Conservation (phyloP, 2,113 vertebrate genomes). For the Barbus barbus region DNA sequence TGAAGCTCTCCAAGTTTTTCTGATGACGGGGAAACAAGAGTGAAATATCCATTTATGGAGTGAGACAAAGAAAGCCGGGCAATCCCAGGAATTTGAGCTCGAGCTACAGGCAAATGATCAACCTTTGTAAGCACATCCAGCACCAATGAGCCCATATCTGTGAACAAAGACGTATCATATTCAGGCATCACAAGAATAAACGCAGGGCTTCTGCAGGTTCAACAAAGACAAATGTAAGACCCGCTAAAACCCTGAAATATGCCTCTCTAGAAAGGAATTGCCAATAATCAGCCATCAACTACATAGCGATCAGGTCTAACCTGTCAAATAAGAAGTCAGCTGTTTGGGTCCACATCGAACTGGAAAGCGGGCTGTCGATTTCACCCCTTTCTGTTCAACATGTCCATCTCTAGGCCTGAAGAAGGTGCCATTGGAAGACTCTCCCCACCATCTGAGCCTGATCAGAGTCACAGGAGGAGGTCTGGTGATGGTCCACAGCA, state of each 20-base stretch:
- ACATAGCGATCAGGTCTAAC: slow-evolving; percentile 68
- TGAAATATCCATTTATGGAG: slow-evolving; percentile 84
- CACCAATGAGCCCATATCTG: slow-evolving; percentile 92
- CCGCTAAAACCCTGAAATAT: neutral
- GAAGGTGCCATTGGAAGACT: slow-evolving; percentile 83
- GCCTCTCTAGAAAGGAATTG: too few species aligned
- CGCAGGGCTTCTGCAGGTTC: neutral
- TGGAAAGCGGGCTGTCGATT: slow-evolving; percentile 82
- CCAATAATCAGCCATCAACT: neutral
- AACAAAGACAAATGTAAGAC: neutral
- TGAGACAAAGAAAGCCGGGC: slow-evolving; percentile 82
- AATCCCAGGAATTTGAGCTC: slow-evolving; percentile 79
- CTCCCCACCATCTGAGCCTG: slow-evolving; percentile 93
- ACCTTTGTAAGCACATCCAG: slow-evolving; percentile 85
- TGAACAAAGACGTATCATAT: neutral
- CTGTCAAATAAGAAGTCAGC: slow-evolving; percentile 88
- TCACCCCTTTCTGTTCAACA: slow-evolving; percentile 73
- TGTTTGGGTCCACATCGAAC: slow-evolving; percentile 90
- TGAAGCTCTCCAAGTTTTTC: slow-evolving; percentile 92
- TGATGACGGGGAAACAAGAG: slow-evolving; percentile 84
- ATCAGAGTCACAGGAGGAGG: slow-evolving; percentile 73
- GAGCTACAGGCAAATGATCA: slow-evolving; percentile 84
- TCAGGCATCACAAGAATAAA: neutral
- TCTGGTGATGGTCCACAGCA: slow-evolving; percentile 81
- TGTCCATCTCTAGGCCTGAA: slow-evolving; percentile 80